Base-by-base conservation (phyloP, 2,888 invertebrate species). In the Anthophora plumipes region DNA sequence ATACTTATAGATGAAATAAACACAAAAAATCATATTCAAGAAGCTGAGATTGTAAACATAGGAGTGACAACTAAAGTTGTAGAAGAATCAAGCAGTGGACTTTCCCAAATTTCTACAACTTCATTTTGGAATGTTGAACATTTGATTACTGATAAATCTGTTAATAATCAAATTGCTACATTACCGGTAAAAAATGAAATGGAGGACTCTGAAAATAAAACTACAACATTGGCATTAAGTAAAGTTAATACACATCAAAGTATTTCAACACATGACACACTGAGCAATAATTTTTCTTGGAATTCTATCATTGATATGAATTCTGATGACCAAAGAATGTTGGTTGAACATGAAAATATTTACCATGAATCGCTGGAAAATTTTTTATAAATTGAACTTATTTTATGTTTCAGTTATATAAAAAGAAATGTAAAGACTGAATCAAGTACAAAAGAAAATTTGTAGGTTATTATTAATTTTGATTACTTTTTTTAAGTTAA, bases 251-350 rank as follows among this genome's bases (percentile, higher is more conserved):
- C 8, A 48, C n/a, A 73, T 22, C 31, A 43, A n/a, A 31, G 43
- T 20, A 17, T 68, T 50, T 43, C 57, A 50, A 63, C 14, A 0
- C 31, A 57, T 37, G 12, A 75, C 54, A 25, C 50, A 22, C n/a
- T 39, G 11, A 43, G 31, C 11, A 69, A 25, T 22, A 48, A 11
- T 20, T 70, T 31, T 60, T 41, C 59, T n/a, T 79, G 69, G 69
- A 60, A 20, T 37, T 48, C 52, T 48, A 46, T 79, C 12, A 46
- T 43, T 17, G 6, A 6, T 37, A 7, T 59, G 8, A 39, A 41
- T n/a, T 46, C 6, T 48, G 22, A 54, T 11, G 39, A 66, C 20
- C 22, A 20, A 25, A 39, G 60, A 48, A 22, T 41, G 5, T 22
- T 6, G 41, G 20, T 2, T 1, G 39, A 54, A 17, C n/a, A 48